Evolutionary conservation across 2,113 vertebrate genomes (phyloP).

Genomic region (Miniopterus natalensis): DNA sequence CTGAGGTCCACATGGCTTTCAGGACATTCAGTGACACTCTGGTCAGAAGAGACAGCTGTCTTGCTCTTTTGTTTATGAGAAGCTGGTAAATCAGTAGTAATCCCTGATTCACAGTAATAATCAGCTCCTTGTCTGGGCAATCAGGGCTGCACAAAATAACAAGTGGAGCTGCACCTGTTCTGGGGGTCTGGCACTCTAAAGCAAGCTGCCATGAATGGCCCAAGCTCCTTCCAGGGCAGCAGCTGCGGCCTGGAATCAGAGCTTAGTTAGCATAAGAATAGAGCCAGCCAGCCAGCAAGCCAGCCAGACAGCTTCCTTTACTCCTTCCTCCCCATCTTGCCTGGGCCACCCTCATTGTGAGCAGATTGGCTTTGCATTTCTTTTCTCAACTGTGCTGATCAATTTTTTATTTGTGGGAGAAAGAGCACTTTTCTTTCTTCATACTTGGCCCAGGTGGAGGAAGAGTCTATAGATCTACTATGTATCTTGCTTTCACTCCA

Average conservation of each 20-base stretch:
- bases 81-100: conserved; percentile 81
- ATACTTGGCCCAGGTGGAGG: not conserved
- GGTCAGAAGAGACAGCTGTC: conserved; percentile 76
- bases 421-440: conserved; percentile 47
- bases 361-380: conserved; percentile 6
- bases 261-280: conserved; percentile 83
- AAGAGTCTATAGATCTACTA: not conserved
- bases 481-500: not conserved
- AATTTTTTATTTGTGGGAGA: conserved; percentile 61
- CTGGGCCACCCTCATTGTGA: conserved; percentile 73
- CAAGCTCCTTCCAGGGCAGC: conserved; percentile 56
- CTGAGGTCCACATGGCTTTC: conserved; percentile 69
- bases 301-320: conserved; percentile 29
- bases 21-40: conserved; percentile 32
- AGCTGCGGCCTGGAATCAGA: conserved; percentile 77
- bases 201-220: conserved; percentile 77
- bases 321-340: conserved; percentile 54
- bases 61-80: conserved; percentile 73
- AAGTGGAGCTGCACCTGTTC: conserved; percentile 80
- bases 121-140: conserved; percentile 76
- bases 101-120: conserved; percentile 75
- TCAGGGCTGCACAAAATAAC: conserved; percentile 76
- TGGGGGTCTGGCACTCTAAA: conserved; percentile 73
- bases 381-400: conserved; percentile 75
- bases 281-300: conserved; percentile 41